Evolutionary conservation across 2,113 vertebrate genomes (phyloP), one percentile per base, ranked within the genome.

Genomic region (Merops nubicus): DNA sequence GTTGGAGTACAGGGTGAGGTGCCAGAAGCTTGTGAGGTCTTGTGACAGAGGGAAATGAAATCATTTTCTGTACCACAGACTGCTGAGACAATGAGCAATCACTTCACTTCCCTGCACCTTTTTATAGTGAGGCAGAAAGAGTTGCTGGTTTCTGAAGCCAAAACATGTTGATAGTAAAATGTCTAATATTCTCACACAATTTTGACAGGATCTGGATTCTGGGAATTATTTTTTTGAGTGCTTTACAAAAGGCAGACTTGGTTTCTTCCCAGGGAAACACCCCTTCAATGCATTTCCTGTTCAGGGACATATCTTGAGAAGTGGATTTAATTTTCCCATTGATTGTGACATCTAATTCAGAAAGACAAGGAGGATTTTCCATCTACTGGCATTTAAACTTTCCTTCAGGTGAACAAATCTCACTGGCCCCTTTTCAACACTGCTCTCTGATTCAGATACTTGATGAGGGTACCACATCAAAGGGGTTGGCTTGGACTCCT

Each of bases 231-330:
- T 94, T 96, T 86, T 79, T 88, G 72, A 89, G 75, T 5, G 15
- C 11, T 21, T 86, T 88, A 93, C 56, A 91, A 91, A 96, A 95
- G 84, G 12, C 93, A 96, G 94, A 74, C 90, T 79, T 53, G 18
- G n/a, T 91, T 96, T 95, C 92, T 96, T 96, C 88, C 92, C 93
- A 95, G 50, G 79, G 92, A 77, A 93, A 89, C 81, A 80, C 80
- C 94, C 85, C 83, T 89, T 40, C 7, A 0, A 51, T 74, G 68
- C 89, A 89, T 82, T 95, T 97, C 91, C 94, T 96, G 89, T 40
- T 22, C 70, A 82, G 40, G 25, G 94, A 94, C 22, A 60, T 79
- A 74, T 95, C 88, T 93, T 90, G 85, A 81, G 85, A 93, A 88
- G 38, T 62, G 31, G 45, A 76, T 83, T 95, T 91, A 45, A 85